phyloP scores from a whole-genome alignment of 1,140 invertebrate species.

The Cardiocondyla obscurior region DNA sequence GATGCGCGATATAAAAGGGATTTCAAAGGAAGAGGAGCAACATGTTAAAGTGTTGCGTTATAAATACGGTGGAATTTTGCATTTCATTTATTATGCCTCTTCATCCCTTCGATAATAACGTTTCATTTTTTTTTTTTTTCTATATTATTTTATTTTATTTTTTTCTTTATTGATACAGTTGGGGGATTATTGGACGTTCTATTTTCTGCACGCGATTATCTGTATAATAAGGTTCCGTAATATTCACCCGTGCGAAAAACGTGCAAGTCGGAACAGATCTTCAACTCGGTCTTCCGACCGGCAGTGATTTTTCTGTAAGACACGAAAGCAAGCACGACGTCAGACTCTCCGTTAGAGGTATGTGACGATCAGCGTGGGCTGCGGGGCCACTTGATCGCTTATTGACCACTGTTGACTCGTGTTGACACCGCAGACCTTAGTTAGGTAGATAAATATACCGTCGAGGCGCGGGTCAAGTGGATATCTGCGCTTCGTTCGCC shows the following conservation, averaged over 20 bases:
- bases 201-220: too few relatives aligned
- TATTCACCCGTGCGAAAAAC: too few relatives aligned
- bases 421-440: conserved; percentile 84
- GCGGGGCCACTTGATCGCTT: conserved; percentile 82
- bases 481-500: conserved; percentile 79
- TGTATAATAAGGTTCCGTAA: too few relatives aligned
- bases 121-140: too few relatives aligned
- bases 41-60: neutral
- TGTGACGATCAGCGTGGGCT: conserved; percentile 79
- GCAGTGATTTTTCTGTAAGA: conserved; percentile 17
- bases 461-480: conserved; percentile 81
- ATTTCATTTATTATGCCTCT: neutral
- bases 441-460: conserved; percentile 82
- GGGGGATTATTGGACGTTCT: too few relatives aligned
- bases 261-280: too few relatives aligned
- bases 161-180: too few relatives aligned
- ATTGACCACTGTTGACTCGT: conserved; percentile 84
- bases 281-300: neutral
- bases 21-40: neutral
- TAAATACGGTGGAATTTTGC: neutral
- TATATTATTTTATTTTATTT: too few relatives aligned
- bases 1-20: conserved; percentile 46
- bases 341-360: too few relatives aligned
- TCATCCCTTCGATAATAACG: neutral
- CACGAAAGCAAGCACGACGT: conserved; percentile 58